Evolutionary conservation across 92 coral and sea anemone genomes (phyloP).

Genomic region (Epizoanthus illoricatus): DNA sequence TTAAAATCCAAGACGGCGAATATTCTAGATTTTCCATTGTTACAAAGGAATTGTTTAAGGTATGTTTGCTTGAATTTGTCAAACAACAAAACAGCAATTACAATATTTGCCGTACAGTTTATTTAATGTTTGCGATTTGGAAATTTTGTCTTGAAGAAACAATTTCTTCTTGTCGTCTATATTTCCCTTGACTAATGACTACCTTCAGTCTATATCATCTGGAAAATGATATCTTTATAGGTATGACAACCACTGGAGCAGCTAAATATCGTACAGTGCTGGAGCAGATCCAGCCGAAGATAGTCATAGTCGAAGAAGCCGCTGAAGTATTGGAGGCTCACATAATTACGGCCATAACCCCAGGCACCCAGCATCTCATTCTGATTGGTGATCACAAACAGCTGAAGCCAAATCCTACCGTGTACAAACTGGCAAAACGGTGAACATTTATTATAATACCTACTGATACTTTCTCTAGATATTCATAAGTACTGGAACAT

Average conservation of each 20-base stretch:
- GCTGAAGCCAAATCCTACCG: slow-evolving; percentile 85
- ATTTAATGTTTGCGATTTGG: neutral
- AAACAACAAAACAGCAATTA: too few species aligned
- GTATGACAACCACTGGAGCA: slow-evolving; percentile 90
- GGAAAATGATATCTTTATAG: neutral
- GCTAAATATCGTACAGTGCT: slow-evolving; percentile 78
- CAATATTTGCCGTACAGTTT: too few species aligned
- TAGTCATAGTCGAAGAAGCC: slow-evolving; percentile 89
- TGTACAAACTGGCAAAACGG: slow-evolving; percentile 67
- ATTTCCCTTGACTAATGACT: neutral
- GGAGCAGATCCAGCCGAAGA: slow-evolving; percentile 72
- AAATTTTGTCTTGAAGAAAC: neutral
- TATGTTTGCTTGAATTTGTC: too few species aligned
- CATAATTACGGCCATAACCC: slow-evolving; percentile 76
- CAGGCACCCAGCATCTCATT: slow-evolving; percentile 78
- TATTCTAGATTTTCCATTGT: too few species aligned
- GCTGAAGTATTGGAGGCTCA: slow-evolving; percentile 95
- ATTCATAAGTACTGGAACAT: neutral
- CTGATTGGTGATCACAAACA: slow-evolving; percentile 94
- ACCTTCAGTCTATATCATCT: too few species aligned
- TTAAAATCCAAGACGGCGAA: too few species aligned
- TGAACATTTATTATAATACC: slow-evolving; percentile 24
- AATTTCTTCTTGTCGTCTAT: neutral
- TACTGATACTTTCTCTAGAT: too few species aligned
- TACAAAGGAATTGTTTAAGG: too few species aligned